phyloP scores from a whole-genome alignment of 2,797 vertebrate genomes.

The Meriones psammophilus region DNA sequence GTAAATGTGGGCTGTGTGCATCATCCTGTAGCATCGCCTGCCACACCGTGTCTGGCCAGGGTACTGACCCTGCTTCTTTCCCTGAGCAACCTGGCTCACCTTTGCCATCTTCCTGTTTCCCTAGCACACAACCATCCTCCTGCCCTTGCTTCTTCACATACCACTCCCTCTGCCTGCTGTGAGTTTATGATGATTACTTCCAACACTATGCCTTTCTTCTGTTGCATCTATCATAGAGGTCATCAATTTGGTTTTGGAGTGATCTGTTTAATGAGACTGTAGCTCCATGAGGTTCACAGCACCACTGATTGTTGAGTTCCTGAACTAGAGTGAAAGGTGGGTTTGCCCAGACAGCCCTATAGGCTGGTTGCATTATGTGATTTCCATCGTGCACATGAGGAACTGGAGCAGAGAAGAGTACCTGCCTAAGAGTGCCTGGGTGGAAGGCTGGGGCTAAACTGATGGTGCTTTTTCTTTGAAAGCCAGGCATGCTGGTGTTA shows the following conservation, averaged over 20 bases:
- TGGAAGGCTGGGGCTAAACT: neutral
- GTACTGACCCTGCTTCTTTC: neutral
- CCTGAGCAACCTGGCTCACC: neutral
- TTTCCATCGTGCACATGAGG: neutral
- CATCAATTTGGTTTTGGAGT: neutral
- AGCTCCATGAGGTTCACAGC: neutral
- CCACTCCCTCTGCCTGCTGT: neutral
- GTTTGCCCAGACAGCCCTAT: neutral
- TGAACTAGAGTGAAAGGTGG: neutral
- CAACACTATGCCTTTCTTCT: neutral
- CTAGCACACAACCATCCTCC: neutral
- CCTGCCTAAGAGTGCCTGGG: neutral
- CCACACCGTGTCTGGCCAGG: accelerated
- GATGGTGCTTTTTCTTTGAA: neutral
- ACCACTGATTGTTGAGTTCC: neutral
- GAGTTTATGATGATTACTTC: neutral
- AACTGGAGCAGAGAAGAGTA: neutral
- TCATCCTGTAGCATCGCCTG: neutral
- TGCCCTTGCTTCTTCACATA: neutral
- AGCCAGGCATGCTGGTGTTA: no score
- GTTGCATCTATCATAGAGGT: neutral
- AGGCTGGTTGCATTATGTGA: neutral
- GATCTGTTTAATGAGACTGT: neutral
- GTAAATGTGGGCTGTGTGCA: accelerated
- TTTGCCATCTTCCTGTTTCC: no score